Conservation (phyloP, 2,113 vertebrate genomes). For the Myrmecobius fasciatus region DNA sequence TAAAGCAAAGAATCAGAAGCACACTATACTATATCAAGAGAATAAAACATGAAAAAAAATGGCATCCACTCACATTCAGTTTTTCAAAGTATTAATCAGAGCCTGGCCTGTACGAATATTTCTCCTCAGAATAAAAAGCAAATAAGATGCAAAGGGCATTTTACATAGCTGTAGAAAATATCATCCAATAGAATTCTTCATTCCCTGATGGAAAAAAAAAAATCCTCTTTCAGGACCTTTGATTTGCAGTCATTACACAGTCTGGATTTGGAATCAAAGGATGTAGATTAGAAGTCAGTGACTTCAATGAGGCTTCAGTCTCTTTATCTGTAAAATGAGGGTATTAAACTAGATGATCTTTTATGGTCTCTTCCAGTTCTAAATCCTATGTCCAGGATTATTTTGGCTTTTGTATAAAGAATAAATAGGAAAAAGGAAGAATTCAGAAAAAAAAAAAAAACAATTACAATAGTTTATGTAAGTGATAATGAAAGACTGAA, state of each 20-base stretch:
- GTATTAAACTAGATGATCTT: not conserved
- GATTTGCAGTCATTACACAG: not conserved
- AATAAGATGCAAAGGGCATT: not conserved
- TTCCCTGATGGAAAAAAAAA: not conserved
- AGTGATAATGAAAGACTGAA: not conserved
- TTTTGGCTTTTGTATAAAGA: not conserved
- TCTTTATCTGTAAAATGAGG: constrained; percentile 11
- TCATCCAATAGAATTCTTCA: not conserved
- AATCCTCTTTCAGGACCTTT: not conserved
- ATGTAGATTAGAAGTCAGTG: not conserved
- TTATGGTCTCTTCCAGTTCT: constrained; percentile 10
- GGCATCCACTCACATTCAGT: not conserved
- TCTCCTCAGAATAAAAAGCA: not conserved
- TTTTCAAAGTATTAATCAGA: not conserved
- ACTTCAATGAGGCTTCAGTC: constrained; percentile 37
- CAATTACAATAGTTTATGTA: not conserved
- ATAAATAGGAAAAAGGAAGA: not conserved
- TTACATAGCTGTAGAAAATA: not conserved
- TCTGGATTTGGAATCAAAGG: constrained; percentile 4
- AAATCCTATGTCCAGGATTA: constrained; percentile 28
- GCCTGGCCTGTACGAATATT: not conserved
- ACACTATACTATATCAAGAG: not conserved
- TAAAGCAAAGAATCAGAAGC: not conserved
- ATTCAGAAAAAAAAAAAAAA: not conserved
- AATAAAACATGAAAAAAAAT: not conserved